phyloP scores from a whole-genome alignment of 2,113 vertebrate genomes.

The Ardeotis arabs region DNA sequence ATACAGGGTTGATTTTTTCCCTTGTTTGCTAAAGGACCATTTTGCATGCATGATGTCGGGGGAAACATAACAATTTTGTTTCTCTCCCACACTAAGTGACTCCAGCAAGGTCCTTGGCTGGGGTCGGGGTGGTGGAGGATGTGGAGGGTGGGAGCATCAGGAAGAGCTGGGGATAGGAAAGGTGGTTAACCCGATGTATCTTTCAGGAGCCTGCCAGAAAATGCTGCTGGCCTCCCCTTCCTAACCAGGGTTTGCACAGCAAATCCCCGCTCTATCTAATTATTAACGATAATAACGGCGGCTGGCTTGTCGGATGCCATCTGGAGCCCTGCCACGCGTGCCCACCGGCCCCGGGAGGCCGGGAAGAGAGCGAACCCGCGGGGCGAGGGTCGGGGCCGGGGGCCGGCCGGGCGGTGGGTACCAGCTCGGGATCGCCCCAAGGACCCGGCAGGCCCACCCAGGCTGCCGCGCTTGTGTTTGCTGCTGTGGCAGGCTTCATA shows the following conservation, averaged over 20 bases:
- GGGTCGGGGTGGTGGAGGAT: not conserved
- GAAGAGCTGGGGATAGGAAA: not conserved
- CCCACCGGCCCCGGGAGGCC: not conserved
- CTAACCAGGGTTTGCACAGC: constrained; percentile 6
- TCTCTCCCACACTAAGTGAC: not conserved
- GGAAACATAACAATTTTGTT: not conserved
- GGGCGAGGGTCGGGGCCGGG: not conserved
- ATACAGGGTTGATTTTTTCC: not conserved
- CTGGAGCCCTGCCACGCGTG: constrained; percentile 38
- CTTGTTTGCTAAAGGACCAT: not conserved
- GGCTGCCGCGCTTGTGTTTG: constrained; percentile 76
- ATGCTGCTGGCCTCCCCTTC: not conserved
- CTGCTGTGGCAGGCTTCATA: constrained; percentile 90
- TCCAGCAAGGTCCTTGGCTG: not conserved
- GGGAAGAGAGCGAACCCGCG: not conserved
- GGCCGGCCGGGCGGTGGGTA: fast-evolving
- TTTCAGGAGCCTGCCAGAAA: not conserved
- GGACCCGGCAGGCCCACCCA: constrained; percentile 62
- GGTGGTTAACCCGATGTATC: not conserved
- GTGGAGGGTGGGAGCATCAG: fast-evolving
- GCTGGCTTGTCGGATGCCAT: constrained; percentile 20
- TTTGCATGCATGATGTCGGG: fast-evolving
- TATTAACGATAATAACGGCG: constrained; percentile 44
- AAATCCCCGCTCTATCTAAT: constrained; percentile 32
- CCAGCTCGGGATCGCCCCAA: not conserved